A percentile compares a stretch with the other conserved stretches of the same genome.
Conservation (phyloP, 2,113 vertebrate species). For the Oncorhynchus kisutch region DNA sequence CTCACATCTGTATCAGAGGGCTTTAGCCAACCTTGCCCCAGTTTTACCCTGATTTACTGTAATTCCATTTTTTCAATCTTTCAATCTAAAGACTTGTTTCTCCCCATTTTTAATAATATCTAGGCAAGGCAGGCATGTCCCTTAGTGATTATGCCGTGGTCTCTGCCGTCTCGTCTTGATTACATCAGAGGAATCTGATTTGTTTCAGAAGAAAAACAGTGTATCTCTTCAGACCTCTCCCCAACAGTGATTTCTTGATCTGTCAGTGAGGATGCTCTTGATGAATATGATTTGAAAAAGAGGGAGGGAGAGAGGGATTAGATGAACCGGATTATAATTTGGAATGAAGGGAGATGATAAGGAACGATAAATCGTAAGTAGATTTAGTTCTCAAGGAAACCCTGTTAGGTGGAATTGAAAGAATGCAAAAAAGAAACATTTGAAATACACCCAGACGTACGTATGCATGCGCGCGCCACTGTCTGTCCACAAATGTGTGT, state of each 20-base stretch:
- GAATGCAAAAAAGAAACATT: conserved; percentile 52
- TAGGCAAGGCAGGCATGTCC: conserved; percentile 60
- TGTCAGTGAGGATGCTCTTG: conserved; percentile 68
- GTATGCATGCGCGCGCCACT: not conserved
- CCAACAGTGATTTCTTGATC: conserved; percentile 61
- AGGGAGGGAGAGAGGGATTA: conserved; percentile 63
- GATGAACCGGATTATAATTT: conserved; percentile 70
- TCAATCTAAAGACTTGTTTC: conserved; percentile 76
- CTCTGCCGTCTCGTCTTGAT: conserved; percentile 71
- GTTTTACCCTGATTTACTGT: conserved; percentile 66
- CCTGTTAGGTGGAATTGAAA: conserved; percentile 70
- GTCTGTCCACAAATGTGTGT: no score
- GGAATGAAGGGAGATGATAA: conserved; percentile 74
- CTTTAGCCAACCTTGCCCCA: conserved; percentile 75
- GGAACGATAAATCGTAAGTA: conserved; percentile 77
- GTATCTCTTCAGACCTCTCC: conserved; percentile 59
- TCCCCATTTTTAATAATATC: conserved; percentile 70
- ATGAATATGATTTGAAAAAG: conserved; percentile 72
- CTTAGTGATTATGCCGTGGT: conserved; percentile 66
- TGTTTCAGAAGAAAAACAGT: conserved; percentile 69
- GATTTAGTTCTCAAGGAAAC: conserved; percentile 79
- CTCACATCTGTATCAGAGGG: conserved; percentile 63
- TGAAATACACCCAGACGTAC: conserved; percentile 41
- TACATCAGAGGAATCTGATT: conserved; percentile 72
- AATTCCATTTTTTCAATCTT: conserved; percentile 76